phyloP scores from a whole-genome alignment of 2,888 invertebrate species.

The Mellilla xanthometata region DNA sequence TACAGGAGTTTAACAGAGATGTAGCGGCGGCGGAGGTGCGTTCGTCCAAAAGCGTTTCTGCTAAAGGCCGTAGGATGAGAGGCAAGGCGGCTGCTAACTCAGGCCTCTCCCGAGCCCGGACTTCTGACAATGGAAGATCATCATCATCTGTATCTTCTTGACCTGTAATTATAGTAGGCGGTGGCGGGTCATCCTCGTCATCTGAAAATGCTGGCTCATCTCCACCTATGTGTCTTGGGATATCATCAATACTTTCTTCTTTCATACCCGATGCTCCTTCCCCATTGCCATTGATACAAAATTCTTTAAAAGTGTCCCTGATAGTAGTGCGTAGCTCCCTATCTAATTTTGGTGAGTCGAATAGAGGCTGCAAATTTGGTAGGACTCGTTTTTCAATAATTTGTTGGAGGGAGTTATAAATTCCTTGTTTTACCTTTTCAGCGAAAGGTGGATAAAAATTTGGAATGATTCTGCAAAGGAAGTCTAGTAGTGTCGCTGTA shows the following conservation, averaged over 20 bases:
- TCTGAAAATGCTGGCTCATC: conserved; percentile 92
- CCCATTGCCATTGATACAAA: conserved; percentile 85
- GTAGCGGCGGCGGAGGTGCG: conserved; percentile 61
- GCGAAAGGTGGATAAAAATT: conserved; percentile 92
- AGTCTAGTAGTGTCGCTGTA: conserved; percentile 94
- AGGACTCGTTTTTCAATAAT: conserved; percentile 96
- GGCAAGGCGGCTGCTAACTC: conserved; percentile 75
- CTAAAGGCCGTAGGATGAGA: conserved; percentile 64
- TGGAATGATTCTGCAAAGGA: conserved; percentile 94
- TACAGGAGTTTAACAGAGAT: conserved; percentile 65
- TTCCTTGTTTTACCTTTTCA: conserved; percentile 90
- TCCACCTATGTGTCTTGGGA: conserved; percentile 68
- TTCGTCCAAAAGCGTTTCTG: conserved; percentile 74
- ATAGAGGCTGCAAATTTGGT: conserved; percentile 91
- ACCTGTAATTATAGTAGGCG: conserved; percentile 44
- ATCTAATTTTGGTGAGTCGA: conserved; percentile 94
- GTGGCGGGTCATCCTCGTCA: conserved; percentile 88
- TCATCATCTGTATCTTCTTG: conserved; percentile 87
- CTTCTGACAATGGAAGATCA: conserved; percentile 90
- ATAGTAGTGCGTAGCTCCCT: conserved; percentile 92
- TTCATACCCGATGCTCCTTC: conserved; percentile 75
- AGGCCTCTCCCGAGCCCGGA: conserved; percentile 86
- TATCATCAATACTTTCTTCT: conserved; percentile 69
- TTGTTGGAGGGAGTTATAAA: conserved; percentile 91
- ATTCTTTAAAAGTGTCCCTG: conserved; percentile 95